phyloP scores from a whole-genome alignment of 2,113 vertebrate species.

The Sterrhoptilus dennistouni region DNA sequence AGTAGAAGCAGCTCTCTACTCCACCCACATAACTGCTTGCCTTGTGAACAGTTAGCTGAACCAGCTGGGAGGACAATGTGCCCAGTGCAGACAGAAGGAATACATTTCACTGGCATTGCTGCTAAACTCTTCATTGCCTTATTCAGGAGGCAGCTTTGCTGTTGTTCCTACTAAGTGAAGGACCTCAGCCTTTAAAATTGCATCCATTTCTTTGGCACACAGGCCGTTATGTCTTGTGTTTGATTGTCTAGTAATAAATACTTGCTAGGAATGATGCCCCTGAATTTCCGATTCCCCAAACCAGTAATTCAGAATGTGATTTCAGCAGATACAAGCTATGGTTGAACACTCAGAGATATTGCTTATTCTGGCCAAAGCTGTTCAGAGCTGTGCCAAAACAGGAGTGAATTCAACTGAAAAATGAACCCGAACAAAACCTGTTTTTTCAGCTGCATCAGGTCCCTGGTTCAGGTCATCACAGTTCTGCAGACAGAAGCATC shows the following conservation, averaged over 20 bases:
- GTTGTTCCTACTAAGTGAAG: background rate
- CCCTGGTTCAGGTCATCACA: background rate
- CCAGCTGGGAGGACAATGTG: background rate
- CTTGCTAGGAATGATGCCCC: background rate
- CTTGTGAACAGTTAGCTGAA: background rate
- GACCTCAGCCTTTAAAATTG: background rate
- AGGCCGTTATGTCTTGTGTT: background rate
- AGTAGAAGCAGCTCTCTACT: background rate
- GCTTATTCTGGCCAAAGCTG: background rate
- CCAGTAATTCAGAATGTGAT: background rate
- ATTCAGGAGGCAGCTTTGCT: background rate
- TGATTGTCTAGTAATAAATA: background rate
- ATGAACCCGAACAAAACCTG: background rate
- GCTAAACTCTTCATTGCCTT: conserved; percentile 5
- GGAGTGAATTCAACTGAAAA: background rate
- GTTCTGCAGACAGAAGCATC: background rate
- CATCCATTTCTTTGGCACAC: background rate
- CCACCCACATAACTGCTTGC: background rate
- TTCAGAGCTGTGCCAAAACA: background rate
- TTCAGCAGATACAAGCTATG: background rate
- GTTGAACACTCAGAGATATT: background rate
- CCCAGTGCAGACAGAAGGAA: background rate
- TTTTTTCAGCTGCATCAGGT: background rate
- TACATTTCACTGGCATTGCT: background rate
- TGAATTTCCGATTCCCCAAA: conserved; percentile 1